Evolutionary conservation across 2,888 invertebrate species (phyloP).

Genomic region (Dichetophora obliterata): DNA sequence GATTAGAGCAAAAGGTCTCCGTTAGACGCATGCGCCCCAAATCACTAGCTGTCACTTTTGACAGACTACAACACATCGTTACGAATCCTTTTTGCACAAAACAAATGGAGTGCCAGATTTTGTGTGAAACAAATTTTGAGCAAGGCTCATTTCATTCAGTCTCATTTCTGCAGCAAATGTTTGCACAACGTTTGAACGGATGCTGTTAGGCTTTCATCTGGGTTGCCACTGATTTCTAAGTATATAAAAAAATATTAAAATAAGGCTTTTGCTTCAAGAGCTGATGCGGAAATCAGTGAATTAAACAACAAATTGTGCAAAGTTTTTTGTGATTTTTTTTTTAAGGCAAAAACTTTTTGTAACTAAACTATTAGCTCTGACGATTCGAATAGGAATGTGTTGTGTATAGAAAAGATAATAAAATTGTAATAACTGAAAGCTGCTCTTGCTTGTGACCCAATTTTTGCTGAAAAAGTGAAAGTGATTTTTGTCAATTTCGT

Average conservation of each 20-base stretch:
- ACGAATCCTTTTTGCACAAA: background rate
- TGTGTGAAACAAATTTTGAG: background rate
- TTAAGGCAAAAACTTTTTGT: too few relatives aligned
- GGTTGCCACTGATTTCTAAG: background rate
- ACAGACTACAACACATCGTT: background rate
- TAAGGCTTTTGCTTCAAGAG: background rate
- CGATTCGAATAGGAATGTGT: too few relatives aligned
- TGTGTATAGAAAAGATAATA: too few relatives aligned
- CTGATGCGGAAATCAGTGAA: background rate
- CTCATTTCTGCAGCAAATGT: slow-evolving; percentile 20
- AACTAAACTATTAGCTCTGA: too few relatives aligned
- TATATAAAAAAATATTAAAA: background rate
- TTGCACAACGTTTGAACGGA: background rate
- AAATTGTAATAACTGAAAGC: background rate
- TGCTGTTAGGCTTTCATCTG: background rate
- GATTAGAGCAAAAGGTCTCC: background rate
- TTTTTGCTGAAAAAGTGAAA: slow-evolving; percentile 36
- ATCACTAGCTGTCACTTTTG: slow-evolving; percentile 17
- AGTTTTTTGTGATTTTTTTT: background rate
- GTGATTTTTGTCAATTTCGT: slow-evolving; percentile 30
- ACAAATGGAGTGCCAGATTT: slow-evolving; percentile 24
- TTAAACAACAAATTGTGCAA: background rate
- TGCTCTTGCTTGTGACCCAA: slow-evolving; percentile 15
- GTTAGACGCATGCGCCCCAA: background rate
- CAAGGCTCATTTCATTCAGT: slow-evolving; percentile 21